Base-by-base conservation (phyloP, 1,140 invertebrate species). In the Drosophila ogumai region DNA sequence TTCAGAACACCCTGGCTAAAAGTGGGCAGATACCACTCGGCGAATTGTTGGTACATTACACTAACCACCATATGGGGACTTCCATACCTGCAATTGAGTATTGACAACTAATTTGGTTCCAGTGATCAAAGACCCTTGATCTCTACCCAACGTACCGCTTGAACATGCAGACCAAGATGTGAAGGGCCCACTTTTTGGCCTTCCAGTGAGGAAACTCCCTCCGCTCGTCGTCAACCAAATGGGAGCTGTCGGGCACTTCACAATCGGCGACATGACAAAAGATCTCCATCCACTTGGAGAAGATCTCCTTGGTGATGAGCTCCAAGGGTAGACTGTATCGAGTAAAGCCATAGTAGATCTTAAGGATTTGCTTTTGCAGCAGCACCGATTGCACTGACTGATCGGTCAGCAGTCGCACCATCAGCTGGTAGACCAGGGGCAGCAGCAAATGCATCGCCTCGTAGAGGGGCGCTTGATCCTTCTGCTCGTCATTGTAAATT, bases 231-330 rank as follows among this genome's bases (percentile, higher is more conserved):
- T 98, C 96, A 31, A 96, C 95, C 84, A 95, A 94, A 43, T 96
- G 94, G 0, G 96, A 96, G 75, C 95, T 94, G 52, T 97, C 96
- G 36, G 98, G 98, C 25, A 99, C 96, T 25, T 96, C 95, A 55
- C 96, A 94, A 82, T 98, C 97, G 43, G 97, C 95, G 17, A 96
- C 95, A 90, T 96, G 94, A 28, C 97, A 94, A 54, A 98, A 94
- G 7, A 99, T 94, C 92, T 99, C 97, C 97, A 99, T 99, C 99
- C 99, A 99, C 91, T 98, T 96, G 6, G 97, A 96, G 90, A 99
- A 99, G n/a, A 96, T 94, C 80, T 99, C 97, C 90, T 96, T 96
- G 38, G 96, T 96, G 43, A 99, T 96, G 41, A 99, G 93, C 80
- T 98, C 96, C 79, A 98, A 93, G 15, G 98, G 98, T 46, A 99